Evolutionary conservation across 2,113 vertebrate species (phyloP).

Genomic region (Erythrocercus mccallii): DNA sequence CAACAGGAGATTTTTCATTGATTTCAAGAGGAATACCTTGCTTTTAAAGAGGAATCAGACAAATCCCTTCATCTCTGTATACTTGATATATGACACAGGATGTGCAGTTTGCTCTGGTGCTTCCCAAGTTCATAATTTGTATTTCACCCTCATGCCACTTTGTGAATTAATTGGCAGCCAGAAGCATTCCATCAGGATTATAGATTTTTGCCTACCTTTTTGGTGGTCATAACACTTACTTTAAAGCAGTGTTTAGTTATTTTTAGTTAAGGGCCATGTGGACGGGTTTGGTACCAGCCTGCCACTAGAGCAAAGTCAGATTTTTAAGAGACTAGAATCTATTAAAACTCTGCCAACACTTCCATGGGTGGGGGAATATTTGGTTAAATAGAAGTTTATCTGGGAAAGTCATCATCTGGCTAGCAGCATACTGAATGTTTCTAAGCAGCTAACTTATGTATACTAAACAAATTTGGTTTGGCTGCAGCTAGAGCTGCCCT

Average conservation of each 20-base stretch:
- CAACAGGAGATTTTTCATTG: background rate
- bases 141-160: conserved; percentile 60
- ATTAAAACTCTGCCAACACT: conserved; percentile 66
- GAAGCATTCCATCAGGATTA: conserved; percentile 61
- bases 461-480: conserved; percentile 84
- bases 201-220: conserved; percentile 56
- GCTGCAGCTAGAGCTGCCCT: conserved; percentile 75
- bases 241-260: conserved; percentile 33
- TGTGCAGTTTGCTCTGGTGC: conserved; percentile 25
- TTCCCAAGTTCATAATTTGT: conserved; percentile 59
- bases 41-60: background rate
- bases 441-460: conserved; percentile 80
- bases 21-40: background rate
- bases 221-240: conserved; percentile 40
- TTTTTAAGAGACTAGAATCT: conserved; percentile 64
- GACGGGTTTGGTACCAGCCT: conserved; percentile 40
- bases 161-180: conserved; percentile 62
- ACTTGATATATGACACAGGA: conserved; percentile 40
- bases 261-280: conserved; percentile 39
- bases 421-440: conserved; percentile 70
- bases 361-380: conserved; percentile 69
- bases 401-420: conserved; percentile 81
- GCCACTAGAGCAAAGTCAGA: conserved; percentile 42
- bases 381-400: conserved; percentile 80
- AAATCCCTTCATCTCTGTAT: background rate